Base-by-base conservation (phyloP, 2,797 vertebrate species). In the Novumbra hubbsi region DNA sequence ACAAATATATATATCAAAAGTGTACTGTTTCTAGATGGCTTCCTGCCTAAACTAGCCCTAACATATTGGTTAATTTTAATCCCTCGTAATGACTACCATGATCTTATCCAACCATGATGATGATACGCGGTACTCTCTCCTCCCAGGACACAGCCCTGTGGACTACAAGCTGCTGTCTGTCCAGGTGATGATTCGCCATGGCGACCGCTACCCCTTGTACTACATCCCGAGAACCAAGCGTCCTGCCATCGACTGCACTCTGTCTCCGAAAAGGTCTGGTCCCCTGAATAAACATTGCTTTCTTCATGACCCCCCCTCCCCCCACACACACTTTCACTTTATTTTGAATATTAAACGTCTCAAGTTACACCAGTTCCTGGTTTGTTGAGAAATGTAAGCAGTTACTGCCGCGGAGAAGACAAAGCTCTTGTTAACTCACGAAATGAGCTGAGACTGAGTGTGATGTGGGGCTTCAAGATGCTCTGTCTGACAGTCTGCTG, bases 111-210 rank as follows among this genome's bases (percentile, higher is more conserved):
- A 52, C 50, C 1, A n/a, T n/a, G 21, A 57, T 50, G 14, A 8
- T 66, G 67, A 67, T 81, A 12, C 4, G n/a, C 41, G 65, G 52
- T 50, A 14, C 14, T 74, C 32, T 32, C 41, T 50, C 15, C 79
- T 81, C 28, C 5, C 83, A 99, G 98, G 98, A 85, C 96, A 99
- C 55, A 96, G 95, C 76, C 97, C 95, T 11, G 95, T 94, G 30
- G 96, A 98, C 84, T 98, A 97, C 85, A 96, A 95, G 86, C 91
- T 99, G 80, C 90, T 98, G 72, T 96, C 96, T 0, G 96, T 97
- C 68, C 96, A 99, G 9, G 95, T 97, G 88, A 93, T 99, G 93
- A 98, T 99, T 88, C 96, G 98, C 34, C 98, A 99, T 3, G 98
- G 98, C 0, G 98, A 99, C 86, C 93, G 98, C 68, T 99, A 98